Conservation (phyloP, 2,797 vertebrate species). For the Onychomys leucogaster region DNA sequence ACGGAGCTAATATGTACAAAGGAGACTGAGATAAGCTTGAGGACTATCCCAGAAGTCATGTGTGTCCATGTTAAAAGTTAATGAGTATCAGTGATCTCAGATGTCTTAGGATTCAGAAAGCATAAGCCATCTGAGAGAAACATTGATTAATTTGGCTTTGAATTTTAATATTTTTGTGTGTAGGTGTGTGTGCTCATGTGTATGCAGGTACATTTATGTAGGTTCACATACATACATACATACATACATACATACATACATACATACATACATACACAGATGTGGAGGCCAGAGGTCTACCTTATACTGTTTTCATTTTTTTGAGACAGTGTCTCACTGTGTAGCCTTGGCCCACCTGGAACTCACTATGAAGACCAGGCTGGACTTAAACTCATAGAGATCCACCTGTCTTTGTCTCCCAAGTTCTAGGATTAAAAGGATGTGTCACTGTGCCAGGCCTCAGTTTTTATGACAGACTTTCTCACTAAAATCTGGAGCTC, state of each 20-base stretch:
- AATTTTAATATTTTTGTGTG: not conserved
- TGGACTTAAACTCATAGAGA: not conserved
- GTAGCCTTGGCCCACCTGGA: not conserved
- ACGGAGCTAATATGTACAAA: not conserved
- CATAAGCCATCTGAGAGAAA: not conserved
- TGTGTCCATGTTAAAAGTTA: not conserved
- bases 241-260: not conserved
- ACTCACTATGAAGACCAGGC: not conserved
- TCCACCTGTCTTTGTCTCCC: not conserved
- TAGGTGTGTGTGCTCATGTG: not conserved
- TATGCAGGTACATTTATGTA: not conserved
- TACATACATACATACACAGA: not conserved
- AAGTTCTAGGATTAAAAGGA: not conserved
- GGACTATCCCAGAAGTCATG: not conserved
- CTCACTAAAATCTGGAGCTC: not conserved
- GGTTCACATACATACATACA: not conserved
- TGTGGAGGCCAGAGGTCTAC: not conserved
- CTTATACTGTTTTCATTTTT: not conserved
- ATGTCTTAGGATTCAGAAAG: not conserved
- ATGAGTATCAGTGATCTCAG: not conserved
- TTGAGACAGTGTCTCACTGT: not conserved
- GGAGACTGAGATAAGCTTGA: not conserved
- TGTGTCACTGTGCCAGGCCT: not conserved
- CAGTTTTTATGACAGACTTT: not conserved
- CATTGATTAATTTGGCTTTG: not conserved